Evolutionary conservation across 1,140 invertebrate species (phyloP), one percentile per base, ranked within the genome.

Genomic region (Zophobas morio): DNA sequence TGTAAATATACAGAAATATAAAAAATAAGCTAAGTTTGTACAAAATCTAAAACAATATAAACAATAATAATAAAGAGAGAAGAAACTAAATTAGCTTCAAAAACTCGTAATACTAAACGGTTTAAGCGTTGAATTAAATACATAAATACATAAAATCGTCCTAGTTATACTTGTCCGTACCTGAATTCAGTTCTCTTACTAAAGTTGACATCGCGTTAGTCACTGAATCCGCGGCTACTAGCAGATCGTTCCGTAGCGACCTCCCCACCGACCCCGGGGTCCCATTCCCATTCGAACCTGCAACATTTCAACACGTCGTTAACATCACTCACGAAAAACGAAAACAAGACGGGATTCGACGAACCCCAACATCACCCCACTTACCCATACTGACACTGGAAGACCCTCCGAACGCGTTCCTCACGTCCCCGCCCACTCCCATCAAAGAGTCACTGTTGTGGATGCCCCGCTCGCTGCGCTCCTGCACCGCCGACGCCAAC

Each of bases 151-250:
- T 35, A 37, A 37, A 60, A 42, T 42, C 39, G 2, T 66, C 60
- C 60, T 66, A 66, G 6, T 63, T 77, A 78, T 81, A 82, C 77
- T 78, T 81, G 77, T 85, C 78, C 85, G 84, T 89, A 94, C 93
- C 96, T 90, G 96, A 96, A 88, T 98, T 98, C 36, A 98, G 90
- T 90, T 98, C 96, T 87, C 96, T 91, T 71, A 98, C 96, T 79
- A 99, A 91, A 47, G 95, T 96, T 66, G 96, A 98, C 95, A 99
- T 98, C 57, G 96, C 96, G 88, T 96, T 96, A 63, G 96, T 98
- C 70, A 98, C 96, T 63, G 96, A 98, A 88, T 99, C 96, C 70
- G 96, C 96, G 56, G 97, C 96, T 83, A 96, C 94, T 77, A 97
- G 89, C 46, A 97, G 89, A 88, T 98, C 95, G 84, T 95, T 96